These are phyloP conservation scores for Salminus brasiliensis DNA, from an alignment of 2,113 vertebrate species.

Conservation along the genomic window DNA sequence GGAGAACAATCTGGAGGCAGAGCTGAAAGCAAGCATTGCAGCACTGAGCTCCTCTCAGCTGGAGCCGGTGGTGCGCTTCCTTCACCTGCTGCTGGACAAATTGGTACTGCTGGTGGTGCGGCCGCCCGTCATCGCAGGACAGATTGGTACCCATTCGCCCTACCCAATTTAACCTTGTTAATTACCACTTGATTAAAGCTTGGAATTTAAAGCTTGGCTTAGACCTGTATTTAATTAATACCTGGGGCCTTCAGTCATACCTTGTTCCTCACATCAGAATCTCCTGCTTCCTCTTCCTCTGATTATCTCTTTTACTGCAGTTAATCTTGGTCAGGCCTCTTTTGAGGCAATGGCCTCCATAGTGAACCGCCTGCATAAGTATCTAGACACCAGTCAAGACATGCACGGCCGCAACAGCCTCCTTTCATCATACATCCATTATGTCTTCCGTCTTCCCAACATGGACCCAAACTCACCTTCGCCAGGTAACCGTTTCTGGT, in stretches of 20 bases:
- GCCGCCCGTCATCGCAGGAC: conserved; percentile 95
- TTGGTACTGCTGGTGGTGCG: conserved; percentile 94
- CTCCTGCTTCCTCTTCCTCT: too few species aligned
- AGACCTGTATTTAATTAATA: too few species aligned
- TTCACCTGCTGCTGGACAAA: conserved; percentile 97
- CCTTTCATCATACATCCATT: conserved; percentile 95
- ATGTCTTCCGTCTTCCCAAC: conserved; percentile 94
- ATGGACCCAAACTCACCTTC: conserved; percentile 91
- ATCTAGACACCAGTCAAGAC: conserved; percentile 94
- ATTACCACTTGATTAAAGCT: not conserved
- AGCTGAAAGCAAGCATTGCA: conserved; percentile 94
- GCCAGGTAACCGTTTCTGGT: conserved; percentile 79
- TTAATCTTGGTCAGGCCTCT: conserved; percentile 95
- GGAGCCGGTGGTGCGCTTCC: conserved; percentile 95
- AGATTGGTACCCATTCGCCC: conserved; percentile 84
- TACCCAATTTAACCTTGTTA: not conserved
- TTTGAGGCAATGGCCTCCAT: conserved; percentile 98
- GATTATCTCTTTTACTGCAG: conserved; percentile 66
- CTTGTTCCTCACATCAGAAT: too few species aligned
- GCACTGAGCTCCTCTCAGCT: conserved; percentile 92
- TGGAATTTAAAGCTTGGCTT: too few species aligned
- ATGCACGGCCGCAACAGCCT: conserved; percentile 96
- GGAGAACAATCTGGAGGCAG: conserved; percentile 97
- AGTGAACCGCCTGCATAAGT: conserved; percentile 96
- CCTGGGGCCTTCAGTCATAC: too few species aligned